phyloP scores from a whole-genome alignment of 2,888 invertebrate genomes.

The Agriopis marginaria region DNA sequence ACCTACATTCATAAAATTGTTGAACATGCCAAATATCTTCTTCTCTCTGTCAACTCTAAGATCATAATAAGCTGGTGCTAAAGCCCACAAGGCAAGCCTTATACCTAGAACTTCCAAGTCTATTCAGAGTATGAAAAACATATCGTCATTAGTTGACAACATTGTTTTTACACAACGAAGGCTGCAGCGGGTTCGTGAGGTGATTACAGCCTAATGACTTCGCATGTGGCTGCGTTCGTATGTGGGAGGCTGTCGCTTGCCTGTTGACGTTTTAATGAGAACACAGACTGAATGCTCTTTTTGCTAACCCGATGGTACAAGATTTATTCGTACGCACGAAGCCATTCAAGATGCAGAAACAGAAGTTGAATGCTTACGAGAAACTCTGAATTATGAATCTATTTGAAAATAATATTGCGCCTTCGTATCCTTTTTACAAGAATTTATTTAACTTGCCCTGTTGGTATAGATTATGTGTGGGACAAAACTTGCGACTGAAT shows the following conservation, averaged over 20 bases:
- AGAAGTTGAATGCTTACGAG: neutral
- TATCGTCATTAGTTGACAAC: slow-evolving; percentile 77
- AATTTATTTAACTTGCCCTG: too few relatives aligned
- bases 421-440: too few relatives aligned
- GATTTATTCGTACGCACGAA: neutral
- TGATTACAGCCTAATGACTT: slow-evolving; percentile 66
- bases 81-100: neutral
- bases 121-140: slow-evolving; percentile 54
- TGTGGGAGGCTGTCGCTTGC: slow-evolving; percentile 46
- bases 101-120: neutral
- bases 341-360: neutral
- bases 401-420: neutral
- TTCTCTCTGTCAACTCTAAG: neutral
- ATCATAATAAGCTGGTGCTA: neutral
- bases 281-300: slow-evolving; percentile 49
- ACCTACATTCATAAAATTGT: too few relatives aligned
- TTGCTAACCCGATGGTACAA: slow-evolving; percentile 36
- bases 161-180: slow-evolving; percentile 67
- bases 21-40: too few relatives aligned
- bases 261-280: slow-evolving; percentile 65
- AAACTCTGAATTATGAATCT: neutral
- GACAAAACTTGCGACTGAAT: too few relatives aligned
- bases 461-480: too few relatives aligned
- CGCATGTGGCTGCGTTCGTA: slow-evolving; percentile 55
- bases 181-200: slow-evolving; percentile 49